phyloP scores from a whole-genome alignment of 2,113 vertebrate species.

The Phalacrocorax pelagicus region DNA sequence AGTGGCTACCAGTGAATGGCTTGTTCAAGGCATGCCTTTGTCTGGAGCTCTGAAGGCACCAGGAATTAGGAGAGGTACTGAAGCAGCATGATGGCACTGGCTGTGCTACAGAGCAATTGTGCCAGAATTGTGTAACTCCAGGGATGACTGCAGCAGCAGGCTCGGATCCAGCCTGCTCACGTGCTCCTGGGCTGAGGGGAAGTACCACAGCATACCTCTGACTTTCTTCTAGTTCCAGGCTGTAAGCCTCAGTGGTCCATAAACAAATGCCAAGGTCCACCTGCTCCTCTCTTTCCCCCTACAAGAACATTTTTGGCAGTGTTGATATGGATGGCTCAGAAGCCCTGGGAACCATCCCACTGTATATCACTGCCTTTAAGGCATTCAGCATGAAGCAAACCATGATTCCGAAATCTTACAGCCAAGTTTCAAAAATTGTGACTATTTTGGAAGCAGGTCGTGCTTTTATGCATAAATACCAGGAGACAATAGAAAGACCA shows the following conservation, averaged over 20 bases:
- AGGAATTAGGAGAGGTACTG: not conserved
- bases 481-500: not conserved
- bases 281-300: not conserved
- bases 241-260: not conserved
- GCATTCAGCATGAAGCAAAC: not conserved
- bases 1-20: not conserved
- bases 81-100: fast-evolving
- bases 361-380: not conserved
- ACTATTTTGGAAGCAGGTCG: not conserved
- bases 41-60: not conserved
- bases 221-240: not conserved
- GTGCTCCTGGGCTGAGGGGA: not conserved
- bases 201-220: not conserved
- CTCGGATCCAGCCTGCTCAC: not conserved
- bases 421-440: not conserved
- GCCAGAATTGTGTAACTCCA: not conserved
- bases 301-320: not conserved
- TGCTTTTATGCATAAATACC: not conserved
- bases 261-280: not conserved
- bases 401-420: not conserved
- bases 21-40: fast-evolving
- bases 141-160: not conserved
- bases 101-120: fast-evolving
- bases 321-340: not conserved
- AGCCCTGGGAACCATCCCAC: not conserved